phyloP scores from a whole-genome alignment of 2,888 invertebrate genomes.

The Dioctria rufipes region DNA sequence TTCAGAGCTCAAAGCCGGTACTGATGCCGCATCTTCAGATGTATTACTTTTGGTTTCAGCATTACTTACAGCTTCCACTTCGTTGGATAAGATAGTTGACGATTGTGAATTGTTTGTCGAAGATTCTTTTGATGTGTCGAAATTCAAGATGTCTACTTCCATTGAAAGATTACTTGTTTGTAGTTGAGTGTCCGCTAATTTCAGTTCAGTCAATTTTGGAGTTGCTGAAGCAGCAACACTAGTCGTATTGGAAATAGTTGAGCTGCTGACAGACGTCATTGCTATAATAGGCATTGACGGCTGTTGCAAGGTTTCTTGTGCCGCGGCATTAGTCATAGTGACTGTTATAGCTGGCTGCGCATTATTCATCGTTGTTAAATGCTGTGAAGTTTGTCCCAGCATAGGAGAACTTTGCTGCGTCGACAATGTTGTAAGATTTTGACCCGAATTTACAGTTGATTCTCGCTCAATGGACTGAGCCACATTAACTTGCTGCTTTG shows the following conservation, averaged over 20 bases:
- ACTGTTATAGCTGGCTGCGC: conserved; percentile 59
- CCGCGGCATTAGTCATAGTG: conserved; percentile 40
- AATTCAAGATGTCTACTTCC: conserved; percentile 4
- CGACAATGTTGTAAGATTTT: conserved; percentile 17
- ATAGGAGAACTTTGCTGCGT: conserved; percentile 61
- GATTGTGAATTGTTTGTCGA: neutral
- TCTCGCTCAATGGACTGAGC: conserved; percentile 32
- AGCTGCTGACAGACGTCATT: conserved; percentile 69
- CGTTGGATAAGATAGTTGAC: neutral
- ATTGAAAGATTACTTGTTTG: neutral
- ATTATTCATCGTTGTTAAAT: conserved; percentile 63
- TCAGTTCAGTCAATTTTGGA: conserved; percentile 60
- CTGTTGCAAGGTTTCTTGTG: conserved; percentile 21
- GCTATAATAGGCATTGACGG: conserved; percentile 71
- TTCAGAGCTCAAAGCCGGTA: neutral
- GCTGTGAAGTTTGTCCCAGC: conserved; percentile 69
- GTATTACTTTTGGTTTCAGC: conserved; percentile 5
- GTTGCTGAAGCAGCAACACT: conserved; percentile 66
- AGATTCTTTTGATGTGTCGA: neutral
- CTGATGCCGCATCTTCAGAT: neutral
- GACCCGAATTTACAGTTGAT: conserved; percentile 32
- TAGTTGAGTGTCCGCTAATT: neutral
- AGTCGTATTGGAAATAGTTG: conserved; percentile 60
- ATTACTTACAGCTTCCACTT: neutral
- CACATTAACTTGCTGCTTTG: conserved; percentile 49